These are phyloP conservation scores for Mesocentrotus franciscanus DNA, from an alignment of 53 echinoderm and acorn worm species.

Conservation along the genomic window DNA sequence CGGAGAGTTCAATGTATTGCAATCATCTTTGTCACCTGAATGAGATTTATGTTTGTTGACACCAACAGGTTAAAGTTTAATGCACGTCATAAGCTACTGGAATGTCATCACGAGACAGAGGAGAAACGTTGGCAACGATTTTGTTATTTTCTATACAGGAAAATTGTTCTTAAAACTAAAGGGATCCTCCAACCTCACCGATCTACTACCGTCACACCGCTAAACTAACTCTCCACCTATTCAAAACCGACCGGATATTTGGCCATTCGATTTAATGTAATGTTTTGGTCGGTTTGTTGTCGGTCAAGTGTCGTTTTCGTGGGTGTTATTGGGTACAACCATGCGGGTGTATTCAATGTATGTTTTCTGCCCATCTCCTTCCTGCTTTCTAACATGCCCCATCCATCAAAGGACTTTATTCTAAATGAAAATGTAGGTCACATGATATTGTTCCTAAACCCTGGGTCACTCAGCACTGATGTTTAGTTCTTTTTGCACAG, in stretches of 20 bases:
- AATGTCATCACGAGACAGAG: not conserved
- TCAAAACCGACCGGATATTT: too few species aligned
- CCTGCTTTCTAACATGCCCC: not conserved
- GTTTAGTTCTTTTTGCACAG: not conserved
- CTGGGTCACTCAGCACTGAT: not conserved
- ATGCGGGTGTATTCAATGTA: not conserved
- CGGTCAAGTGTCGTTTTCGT: too few species aligned
- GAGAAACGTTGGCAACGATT: not conserved
- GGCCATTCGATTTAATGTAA: too few species aligned
- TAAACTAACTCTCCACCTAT: too few species aligned
- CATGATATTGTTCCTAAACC: not conserved
- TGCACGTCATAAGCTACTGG: slow-evolving; percentile 20
- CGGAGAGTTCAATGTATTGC: not conserved
- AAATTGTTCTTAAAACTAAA: too few species aligned
- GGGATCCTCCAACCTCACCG: too few species aligned
- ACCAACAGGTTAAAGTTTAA: slow-evolving; percentile 25
- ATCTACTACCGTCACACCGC: too few species aligned
- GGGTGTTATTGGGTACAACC: too few species aligned
- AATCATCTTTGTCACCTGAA: slow-evolving; percentile 1
- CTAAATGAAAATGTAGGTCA: not conserved
- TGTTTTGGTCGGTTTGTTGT: too few species aligned
- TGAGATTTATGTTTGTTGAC: slow-evolving; percentile 25
- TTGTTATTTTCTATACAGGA: too few species aligned
- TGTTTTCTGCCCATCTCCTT: not conserved
- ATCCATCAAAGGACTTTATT: not conserved